Evolutionary conservation across 2,888 invertebrate species (phyloP).

Genomic region (Seira ritae): DNA sequence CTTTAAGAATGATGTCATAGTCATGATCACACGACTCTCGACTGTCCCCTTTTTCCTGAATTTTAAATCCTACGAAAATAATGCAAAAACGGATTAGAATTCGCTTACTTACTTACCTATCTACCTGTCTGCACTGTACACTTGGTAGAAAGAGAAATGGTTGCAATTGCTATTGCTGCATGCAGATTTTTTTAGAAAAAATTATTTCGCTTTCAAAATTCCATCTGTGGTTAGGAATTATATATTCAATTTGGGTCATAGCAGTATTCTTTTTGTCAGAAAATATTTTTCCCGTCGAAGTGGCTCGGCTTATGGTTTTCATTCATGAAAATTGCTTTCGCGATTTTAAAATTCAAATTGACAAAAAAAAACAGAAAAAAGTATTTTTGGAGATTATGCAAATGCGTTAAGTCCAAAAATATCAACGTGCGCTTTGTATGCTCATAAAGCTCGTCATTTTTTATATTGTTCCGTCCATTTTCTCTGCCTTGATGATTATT

Average conservation of each 20-base stretch:
- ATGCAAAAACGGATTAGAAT: constrained; percentile 7
- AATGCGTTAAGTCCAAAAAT: background rate
- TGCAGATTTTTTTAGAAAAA: background rate
- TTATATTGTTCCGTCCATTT: constrained; percentile 7
- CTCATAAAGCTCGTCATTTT: background rate
- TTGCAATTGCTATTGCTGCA: background rate
- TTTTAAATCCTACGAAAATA: background rate
- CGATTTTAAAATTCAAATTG: background rate
- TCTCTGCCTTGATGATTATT: constrained; percentile 33
- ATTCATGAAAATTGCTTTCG: background rate
- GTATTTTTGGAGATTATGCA: background rate
- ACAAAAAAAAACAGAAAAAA: no score
- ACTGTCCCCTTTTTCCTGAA: constrained; percentile 36
- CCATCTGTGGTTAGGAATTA: constrained; percentile 5
- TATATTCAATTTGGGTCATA: constrained; percentile 35
- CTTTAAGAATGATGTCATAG: constrained; percentile 53
- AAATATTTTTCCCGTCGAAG: background rate
- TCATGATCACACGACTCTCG: constrained; percentile 49
- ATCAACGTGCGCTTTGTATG: background rate
- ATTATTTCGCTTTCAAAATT: constrained; percentile 7
- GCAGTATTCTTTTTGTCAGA: background rate
- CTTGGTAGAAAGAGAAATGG: background rate
- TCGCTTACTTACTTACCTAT: background rate
- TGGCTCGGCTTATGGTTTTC: background rate
- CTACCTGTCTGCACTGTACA: background rate